Percentiles rank a stretch among this genome's conserved stretches.
These are phyloP conservation scores for Nesospiza acunhae DNA, from an alignment of 2,113 vertebrate species.

Conservation along the genomic window DNA sequence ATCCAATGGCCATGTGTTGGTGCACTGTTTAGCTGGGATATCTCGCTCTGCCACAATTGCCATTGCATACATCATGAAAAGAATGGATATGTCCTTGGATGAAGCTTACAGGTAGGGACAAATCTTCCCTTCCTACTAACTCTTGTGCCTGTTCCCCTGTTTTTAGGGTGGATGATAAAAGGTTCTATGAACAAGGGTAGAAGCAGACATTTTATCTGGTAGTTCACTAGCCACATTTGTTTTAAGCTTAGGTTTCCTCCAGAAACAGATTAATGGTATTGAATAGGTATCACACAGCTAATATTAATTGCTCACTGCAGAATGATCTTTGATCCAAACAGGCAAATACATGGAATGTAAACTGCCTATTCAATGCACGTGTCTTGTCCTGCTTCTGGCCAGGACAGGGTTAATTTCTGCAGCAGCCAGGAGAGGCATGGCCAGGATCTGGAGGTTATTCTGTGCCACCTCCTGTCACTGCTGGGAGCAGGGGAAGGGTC, in stretches of 20 bases:
- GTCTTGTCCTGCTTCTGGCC: background rate
- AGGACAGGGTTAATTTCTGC: background rate
- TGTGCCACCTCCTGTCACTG: background rate
- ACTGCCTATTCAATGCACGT: background rate
- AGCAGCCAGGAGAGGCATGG: background rate
- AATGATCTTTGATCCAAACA: background rate
- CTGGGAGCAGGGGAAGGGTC: background rate
- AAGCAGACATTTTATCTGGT: background rate
- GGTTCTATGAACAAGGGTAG: background rate
- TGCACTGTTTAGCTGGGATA: slow-evolving; percentile 83
- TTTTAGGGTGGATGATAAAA: background rate
- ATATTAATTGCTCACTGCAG: background rate
- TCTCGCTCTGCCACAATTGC: slow-evolving; percentile 84
- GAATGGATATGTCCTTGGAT: slow-evolving; percentile 83
- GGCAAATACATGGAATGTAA: background rate
- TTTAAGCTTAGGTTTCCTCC: background rate
- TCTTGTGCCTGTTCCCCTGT: background rate
- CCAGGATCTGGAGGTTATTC: background rate
- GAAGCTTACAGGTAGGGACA: slow-evolving; percentile 82
- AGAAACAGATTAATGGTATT: background rate
- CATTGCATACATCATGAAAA: slow-evolving; percentile 85
- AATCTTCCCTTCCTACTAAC: background rate
- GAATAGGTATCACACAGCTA: background rate
- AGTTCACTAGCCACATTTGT: background rate
- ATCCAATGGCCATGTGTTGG: slow-evolving; percentile 77